phyloP scores from a whole-genome alignment of 2,888 invertebrate genomes.

The Athalia cordata region DNA sequence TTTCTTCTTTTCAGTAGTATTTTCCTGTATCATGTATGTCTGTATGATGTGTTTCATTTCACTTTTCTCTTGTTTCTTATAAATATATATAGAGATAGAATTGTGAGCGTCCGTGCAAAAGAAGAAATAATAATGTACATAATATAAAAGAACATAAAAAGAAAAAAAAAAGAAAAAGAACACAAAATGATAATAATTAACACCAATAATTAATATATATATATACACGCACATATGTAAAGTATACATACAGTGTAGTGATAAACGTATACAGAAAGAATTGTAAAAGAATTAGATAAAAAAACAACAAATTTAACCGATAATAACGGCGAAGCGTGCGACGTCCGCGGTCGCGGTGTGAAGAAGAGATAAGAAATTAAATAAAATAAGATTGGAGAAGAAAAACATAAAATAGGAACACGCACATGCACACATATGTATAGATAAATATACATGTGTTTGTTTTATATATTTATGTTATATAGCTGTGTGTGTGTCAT shows the following conservation, averaged over 20 bases:
- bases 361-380: background rate
- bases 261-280: background rate
- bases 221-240: background rate
- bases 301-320: background rate
- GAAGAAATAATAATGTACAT: background rate
- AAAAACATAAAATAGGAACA: background rate
- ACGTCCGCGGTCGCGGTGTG: background rate
- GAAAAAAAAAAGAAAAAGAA: background rate
- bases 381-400: background rate
- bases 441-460: background rate
- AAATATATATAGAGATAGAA: constrained; percentile 10
- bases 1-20: too few species aligned
- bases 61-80: too few species aligned
- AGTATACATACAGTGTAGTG: background rate
- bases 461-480: background rate
- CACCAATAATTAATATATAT: background rate
- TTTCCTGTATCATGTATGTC: too few species aligned
- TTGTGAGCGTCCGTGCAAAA: constrained; percentile 37
- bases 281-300: background rate
- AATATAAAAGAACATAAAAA: background rate
- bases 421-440: background rate
- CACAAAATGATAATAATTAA: background rate
- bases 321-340: background rate
- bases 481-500: background rate
- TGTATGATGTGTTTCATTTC: too few species aligned